Conservation (phyloP, 2,888 invertebrate genomes). For the Hoplodrina ambigua region DNA sequence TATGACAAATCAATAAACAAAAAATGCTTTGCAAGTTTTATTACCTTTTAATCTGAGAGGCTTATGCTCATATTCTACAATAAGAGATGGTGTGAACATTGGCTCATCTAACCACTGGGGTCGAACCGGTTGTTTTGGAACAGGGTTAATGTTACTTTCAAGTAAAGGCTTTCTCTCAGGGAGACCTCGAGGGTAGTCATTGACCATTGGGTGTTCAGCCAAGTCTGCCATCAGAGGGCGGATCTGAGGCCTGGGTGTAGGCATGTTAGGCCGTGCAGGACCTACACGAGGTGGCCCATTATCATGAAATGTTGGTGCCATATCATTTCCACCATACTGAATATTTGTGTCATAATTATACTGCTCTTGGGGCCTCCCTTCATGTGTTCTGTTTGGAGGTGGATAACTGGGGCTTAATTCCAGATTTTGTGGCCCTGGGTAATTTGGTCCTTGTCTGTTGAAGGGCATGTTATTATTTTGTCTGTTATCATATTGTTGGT, state of each 20-base stretch:
- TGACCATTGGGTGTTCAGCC: constrained; percentile 56
- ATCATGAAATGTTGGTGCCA: constrained; percentile 41
- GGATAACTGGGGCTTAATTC: constrained; percentile 64
- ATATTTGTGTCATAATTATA: constrained; percentile 68
- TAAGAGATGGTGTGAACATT: constrained; percentile 89
- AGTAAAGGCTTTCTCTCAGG: constrained; percentile 55
- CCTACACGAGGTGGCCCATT: constrained; percentile 51
- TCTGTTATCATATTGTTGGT: constrained; percentile 68
- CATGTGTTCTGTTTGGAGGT: constrained; percentile 66
- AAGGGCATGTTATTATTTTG: constrained; percentile 66
- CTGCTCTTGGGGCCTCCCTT: constrained; percentile 67
- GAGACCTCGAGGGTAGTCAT: constrained; percentile 58
- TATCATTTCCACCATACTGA: constrained; percentile 63
- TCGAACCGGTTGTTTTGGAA: constrained; percentile 48
- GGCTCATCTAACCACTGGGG: constrained; percentile 85
- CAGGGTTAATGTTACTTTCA: constrained; percentile 51
- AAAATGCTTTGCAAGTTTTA: constrained; percentile 33
- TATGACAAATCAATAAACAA: constrained; percentile 15
- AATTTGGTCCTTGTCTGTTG: constrained; percentile 67
- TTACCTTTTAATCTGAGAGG: constrained; percentile 90
- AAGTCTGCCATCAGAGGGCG: constrained; percentile 62
- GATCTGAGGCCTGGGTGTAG: constrained; percentile 63
- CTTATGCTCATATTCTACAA: constrained; percentile 94
- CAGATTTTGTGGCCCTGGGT: constrained; percentile 63
- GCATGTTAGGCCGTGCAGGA: constrained; percentile 62